Evolutionary conservation across 1,140 invertebrate genomes (phyloP).

Genomic region (Conus betulinus): DNA sequence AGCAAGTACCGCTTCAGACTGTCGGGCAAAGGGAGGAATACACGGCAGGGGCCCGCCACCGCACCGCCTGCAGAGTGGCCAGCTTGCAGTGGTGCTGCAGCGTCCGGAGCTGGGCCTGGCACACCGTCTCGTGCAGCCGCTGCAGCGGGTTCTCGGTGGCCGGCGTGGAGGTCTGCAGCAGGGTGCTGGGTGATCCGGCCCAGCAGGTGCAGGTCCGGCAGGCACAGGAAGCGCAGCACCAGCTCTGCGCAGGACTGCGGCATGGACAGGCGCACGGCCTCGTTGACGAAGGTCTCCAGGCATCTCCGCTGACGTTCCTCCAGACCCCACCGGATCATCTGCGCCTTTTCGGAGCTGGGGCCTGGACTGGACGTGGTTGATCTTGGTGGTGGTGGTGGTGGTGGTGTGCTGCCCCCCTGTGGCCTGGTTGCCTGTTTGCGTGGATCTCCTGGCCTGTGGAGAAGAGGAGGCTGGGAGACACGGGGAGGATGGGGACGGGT

Average conservation of each 20-base stretch:
- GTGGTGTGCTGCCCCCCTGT: background rate
- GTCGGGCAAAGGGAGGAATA: constrained; percentile 22
- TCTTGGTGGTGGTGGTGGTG: background rate
- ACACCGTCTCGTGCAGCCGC: background rate
- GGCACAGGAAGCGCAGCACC: constrained; percentile 9
- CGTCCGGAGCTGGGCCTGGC: constrained; percentile 10
- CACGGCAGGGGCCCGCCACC: background rate
- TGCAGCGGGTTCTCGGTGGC: background rate
- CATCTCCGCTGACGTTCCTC: constrained; percentile 20
- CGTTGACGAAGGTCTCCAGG: constrained; percentile 21
- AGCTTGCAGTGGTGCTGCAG: constrained; percentile 28
- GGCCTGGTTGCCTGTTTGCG: background rate
- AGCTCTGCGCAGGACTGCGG: background rate
- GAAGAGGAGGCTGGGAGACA: background rate
- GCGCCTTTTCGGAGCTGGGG: background rate
- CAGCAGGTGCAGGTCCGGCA: constrained; percentile 16
- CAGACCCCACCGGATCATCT: constrained; percentile 17
- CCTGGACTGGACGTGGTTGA: background rate
- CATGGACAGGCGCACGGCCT: constrained; percentile 23
- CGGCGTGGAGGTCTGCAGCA: background rate
- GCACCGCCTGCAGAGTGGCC: background rate
- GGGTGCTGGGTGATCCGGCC: background rate
- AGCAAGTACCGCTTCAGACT: constrained; percentile 30
- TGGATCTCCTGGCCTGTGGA: background rate
- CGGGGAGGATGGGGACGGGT: background rate